Evolutionary conservation across 2,888 invertebrate species (phyloP), one percentile per base, ranked within the genome.

Genomic region (Lymantria monacha): DNA sequence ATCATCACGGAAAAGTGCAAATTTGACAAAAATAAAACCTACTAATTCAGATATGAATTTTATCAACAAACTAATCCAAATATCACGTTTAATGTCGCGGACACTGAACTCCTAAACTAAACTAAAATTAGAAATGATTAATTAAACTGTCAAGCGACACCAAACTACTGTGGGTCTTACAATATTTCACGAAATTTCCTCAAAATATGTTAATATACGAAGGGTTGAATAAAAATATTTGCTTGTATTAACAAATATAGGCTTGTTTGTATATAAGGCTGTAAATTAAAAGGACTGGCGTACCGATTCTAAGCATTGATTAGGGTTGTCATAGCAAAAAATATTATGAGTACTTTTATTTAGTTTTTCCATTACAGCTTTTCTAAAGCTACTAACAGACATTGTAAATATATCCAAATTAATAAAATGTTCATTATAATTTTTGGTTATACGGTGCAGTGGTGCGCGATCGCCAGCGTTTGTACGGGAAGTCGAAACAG

Each of bases 281-380:
- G 37, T 45, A 62, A 63, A 67, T 67, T 56, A 53, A 51, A n/a
- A 57, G 55, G 49, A 51, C 47, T 44, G 9, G 46, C 8, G 7
- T 10, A 41, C 14, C 49, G 48, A 33, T 45, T 51, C 64, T 66
- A 55, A 63, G 51, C 51, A 44, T 37, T 30, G 0, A 11, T 8
- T 30, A 65, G 64, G 68, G 64, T 13, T 65, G 51, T n/a, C 67
- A 41, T 12, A 7, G 11, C 5, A 22, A 22, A 3, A 22, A 22
- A 22, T 22, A 22, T 22, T 22, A 22, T 2, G n/a, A n/a, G n/a
- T n/a, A n/a, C n/a, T n/a, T n/a, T n/a, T n/a, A n/a, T n/a, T n/a
- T n/a, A n/a, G n/a, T n/a, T n/a, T n/a, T n/a, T n/a, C n/a, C n/a
- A n/a, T n/a, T n/a, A n/a, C n/a, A n/a, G n/a, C n/a, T n/a, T n/a